Conservation (phyloP, 30 jellyfish, hydroid and myxozoan genomes). For the Pseudorhiza aurosa region DNA sequence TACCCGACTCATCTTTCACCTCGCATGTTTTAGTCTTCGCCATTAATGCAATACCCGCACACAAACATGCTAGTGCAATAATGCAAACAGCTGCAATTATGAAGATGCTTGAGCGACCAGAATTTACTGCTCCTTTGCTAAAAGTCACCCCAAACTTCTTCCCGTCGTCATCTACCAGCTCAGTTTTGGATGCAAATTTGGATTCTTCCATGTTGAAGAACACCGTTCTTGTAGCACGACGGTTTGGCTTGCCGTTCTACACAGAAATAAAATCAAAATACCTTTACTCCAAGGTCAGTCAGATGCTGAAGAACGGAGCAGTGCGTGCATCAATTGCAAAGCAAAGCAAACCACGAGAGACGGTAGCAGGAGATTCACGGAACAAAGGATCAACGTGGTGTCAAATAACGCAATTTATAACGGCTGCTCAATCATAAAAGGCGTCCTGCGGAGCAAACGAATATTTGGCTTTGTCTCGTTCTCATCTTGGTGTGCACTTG, state of each 20-base stretch:
- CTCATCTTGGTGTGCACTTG: neutral
- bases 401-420: neutral
- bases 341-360: neutral
- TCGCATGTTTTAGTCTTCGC: conserved; percentile 51
- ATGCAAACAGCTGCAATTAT: conserved; percentile 35
- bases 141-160: conserved; percentile 33
- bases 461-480: neutral
- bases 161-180: conserved; percentile 50
- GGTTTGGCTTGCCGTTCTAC: too few relatives aligned
- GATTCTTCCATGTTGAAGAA: neutral
- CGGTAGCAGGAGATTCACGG: neutral
- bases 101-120: conserved; percentile 34
- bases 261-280: too few relatives aligned
- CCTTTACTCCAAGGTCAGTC: too few relatives aligned
- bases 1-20: neutral
- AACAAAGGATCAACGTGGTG: neutral
- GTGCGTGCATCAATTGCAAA: neutral
- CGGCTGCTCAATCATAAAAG: neutral
- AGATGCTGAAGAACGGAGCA: too few relatives aligned
- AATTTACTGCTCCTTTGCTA: neutral
- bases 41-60: conserved; percentile 81
- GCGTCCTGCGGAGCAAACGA: neutral
- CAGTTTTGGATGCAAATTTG: conserved; percentile 37
- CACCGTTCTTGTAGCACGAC: too few relatives aligned
- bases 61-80: conserved; percentile 62